phyloP scores from a whole-genome alignment of 2,888 invertebrate genomes.

The Argyresthia goedartella region DNA sequence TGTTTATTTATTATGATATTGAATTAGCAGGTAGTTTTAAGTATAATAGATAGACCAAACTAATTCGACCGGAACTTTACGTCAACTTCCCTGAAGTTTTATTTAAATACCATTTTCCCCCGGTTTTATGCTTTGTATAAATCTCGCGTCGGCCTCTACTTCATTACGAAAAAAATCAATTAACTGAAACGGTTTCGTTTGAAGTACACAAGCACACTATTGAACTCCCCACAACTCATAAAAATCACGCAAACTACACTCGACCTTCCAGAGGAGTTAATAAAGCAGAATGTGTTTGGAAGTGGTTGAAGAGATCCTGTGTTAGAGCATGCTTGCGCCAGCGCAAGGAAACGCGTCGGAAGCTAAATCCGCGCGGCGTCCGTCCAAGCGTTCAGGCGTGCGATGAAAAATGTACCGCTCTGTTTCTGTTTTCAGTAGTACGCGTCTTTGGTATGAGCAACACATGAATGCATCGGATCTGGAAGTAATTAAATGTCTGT shows the following conservation, averaged over 20 bases:
- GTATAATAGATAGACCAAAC: too few species aligned
- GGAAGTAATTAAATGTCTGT: too few species aligned
- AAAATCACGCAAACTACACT: too few species aligned
- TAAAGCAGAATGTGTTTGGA: not conserved
- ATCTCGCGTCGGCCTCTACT: slow-evolving; percentile 2
- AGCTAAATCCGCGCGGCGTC: slow-evolving; percentile 23
- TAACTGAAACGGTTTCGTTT: slow-evolving; percentile 44
- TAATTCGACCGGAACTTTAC: too few species aligned
- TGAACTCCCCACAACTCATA: not conserved
- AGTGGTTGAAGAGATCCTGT: slow-evolving; percentile 14
- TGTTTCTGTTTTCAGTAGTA: not conserved
- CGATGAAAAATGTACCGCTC: slow-evolving; percentile 54
- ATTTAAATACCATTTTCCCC: too few species aligned
- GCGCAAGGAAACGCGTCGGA: slow-evolving; percentile 4
- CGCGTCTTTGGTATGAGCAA: too few species aligned
- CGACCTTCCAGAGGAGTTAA: not conserved
- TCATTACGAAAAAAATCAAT: slow-evolving; percentile 51
- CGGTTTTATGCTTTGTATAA: not conserved
- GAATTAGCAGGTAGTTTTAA: too few species aligned
- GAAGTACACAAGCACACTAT: not conserved
- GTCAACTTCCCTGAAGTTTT: too few species aligned
- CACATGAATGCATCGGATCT: too few species aligned
- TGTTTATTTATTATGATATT: too few species aligned
- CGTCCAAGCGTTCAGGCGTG: slow-evolving; percentile 53
- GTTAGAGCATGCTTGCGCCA: too few species aligned